These are phyloP conservation scores for Sciurus vulgaris DNA, from an alignment of 2,797 vertebrate genomes.

Conservation along the genomic window DNA sequence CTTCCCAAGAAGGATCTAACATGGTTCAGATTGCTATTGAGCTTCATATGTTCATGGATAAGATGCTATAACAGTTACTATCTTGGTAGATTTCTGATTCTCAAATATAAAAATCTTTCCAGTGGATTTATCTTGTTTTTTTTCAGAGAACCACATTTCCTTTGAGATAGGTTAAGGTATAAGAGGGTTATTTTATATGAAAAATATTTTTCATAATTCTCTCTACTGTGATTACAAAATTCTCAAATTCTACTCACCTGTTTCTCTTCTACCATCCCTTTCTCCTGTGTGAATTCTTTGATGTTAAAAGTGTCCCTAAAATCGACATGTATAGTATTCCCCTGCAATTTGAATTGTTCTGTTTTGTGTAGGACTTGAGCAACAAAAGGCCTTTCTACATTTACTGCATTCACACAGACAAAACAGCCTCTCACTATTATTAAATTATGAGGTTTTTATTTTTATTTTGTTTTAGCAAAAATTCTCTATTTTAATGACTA, in stretches of 20 bases:
- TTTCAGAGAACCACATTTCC: conserved; percentile 17
- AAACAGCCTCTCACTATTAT: not conserved
- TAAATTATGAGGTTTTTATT: not conserved
- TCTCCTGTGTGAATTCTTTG: not conserved
- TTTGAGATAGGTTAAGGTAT: not conserved
- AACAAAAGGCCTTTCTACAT: not conserved
- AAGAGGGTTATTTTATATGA: not conserved
- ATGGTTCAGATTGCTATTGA: not conserved
- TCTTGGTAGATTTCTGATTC: conserved; percentile 23
- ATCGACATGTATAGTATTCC: not conserved
- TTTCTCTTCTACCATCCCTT: not conserved
- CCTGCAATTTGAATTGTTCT: not conserved
- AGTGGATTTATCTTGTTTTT: conserved; percentile 37
- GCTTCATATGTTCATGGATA: not conserved
- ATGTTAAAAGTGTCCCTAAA: conserved; percentile 5
- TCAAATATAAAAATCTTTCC: conserved; percentile 7
- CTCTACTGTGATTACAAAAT: not conserved
- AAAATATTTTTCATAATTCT: not conserved
- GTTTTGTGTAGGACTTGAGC: not conserved
- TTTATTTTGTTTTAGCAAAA: not conserved
- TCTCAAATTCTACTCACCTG: not conserved
- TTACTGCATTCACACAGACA: not conserved
- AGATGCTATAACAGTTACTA: not conserved
- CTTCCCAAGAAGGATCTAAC: not conserved
- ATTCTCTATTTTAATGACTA: conserved; percentile 34